A percentile compares a stretch with the other conserved stretches of the same genome.
phyloP scores from a whole-genome alignment of 2,888 invertebrate genomes.

The Xanthia icteritia region DNA sequence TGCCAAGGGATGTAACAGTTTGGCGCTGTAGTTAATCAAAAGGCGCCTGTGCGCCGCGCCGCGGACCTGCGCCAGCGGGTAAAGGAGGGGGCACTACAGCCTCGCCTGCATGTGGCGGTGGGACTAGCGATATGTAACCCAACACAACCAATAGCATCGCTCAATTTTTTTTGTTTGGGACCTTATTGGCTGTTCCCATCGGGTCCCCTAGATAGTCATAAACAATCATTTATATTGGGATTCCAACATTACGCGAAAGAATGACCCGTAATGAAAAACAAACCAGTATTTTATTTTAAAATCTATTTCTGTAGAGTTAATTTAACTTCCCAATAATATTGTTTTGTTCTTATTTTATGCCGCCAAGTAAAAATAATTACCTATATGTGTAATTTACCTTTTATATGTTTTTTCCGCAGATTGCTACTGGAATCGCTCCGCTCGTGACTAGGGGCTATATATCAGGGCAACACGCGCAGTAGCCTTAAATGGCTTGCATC shows the following conservation, averaged over 20 bases:
- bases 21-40: constrained; percentile 84
- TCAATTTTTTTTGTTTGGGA: constrained; percentile 4
- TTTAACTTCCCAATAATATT: constrained; percentile 25
- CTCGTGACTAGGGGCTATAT: constrained; percentile 69
- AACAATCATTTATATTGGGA: constrained; percentile 14
- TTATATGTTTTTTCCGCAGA: constrained; percentile 54
- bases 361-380: constrained; percentile 46
- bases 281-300: constrained; percentile 15
- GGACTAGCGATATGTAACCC: constrained; percentile 22
- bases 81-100: constrained; percentile 45
- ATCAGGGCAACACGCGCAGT: constrained; percentile 74
- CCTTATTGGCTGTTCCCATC: constrained; percentile 16
- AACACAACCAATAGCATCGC: constrained; percentile 16
- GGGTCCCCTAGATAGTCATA: neutral
- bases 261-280: neutral
- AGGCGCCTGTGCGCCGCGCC: constrained; percentile 74
- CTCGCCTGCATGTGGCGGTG: neutral
- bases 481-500: constrained; percentile 75
- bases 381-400: constrained; percentile 26
- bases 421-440: constrained; percentile 70
- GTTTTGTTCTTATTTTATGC: constrained; percentile 19
- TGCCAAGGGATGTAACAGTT: constrained; percentile 76
- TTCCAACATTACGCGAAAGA: constrained; percentile 3
- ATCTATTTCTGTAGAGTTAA: constrained; percentile 22
- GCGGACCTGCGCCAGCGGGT: constrained; percentile 38